Evolutionary conservation across 2,113 vertebrate genomes (phyloP).

Genomic region (Psittacula cyanocephala): DNA sequence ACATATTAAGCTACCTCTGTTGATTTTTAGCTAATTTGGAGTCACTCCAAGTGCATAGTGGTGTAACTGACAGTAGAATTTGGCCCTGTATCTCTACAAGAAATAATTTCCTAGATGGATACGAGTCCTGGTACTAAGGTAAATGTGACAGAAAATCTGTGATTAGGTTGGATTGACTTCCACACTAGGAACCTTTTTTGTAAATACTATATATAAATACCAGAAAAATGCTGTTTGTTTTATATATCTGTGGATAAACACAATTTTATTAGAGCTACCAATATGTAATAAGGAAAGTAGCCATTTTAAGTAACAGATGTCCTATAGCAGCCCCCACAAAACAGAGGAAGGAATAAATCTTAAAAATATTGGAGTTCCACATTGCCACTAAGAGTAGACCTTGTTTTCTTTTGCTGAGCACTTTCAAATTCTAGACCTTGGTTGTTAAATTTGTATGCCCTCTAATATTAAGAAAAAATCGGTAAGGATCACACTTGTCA

Average conservation of each 20-base stretch:
- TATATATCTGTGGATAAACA: constrained; percentile 70
- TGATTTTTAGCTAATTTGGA: constrained; percentile 59
- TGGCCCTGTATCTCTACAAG: constrained; percentile 41
- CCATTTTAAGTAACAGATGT: constrained; percentile 54
- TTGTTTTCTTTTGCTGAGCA: background rate
- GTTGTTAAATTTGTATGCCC: background rate
- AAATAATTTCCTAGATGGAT: constrained; percentile 68
- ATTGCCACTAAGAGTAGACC: background rate
- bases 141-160: constrained; percentile 67
- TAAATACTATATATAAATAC: constrained; percentile 67
- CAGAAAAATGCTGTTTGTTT: constrained; percentile 67
- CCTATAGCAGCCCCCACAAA: constrained; percentile 30
- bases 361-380: constrained; percentile 13
- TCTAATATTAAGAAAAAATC: background rate
- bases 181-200: constrained; percentile 61
- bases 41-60: constrained; percentile 26
- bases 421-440: background rate
- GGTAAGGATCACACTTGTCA: background rate
- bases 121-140: constrained; percentile 53
- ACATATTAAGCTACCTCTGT: constrained; percentile 39
- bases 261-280: constrained; percentile 72
- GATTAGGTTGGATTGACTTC: constrained; percentile 66
- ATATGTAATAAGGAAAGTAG: constrained; percentile 60
- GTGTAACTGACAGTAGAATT: constrained; percentile 45
- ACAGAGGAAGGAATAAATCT: constrained; percentile 19